Evolutionary conservation across 2,113 vertebrate species (phyloP), one percentile per base, ranked within the genome.

Genomic region (Varanus salvator): DNA sequence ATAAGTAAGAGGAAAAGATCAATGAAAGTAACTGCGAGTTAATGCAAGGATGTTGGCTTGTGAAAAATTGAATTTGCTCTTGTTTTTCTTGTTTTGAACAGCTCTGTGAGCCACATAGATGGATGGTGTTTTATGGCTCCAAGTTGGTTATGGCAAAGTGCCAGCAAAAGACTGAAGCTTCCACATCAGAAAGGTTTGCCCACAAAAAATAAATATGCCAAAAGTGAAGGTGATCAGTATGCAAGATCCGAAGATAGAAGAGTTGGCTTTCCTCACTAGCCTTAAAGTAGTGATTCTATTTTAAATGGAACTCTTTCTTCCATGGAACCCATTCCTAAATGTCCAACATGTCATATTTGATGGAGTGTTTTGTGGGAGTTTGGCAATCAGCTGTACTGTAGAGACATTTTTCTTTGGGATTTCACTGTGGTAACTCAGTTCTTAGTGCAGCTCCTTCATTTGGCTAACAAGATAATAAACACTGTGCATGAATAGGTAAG

Each of bases 1-100:
- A 94, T 92, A 97, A 96, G 95, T 93, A 95, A 92, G 87, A 21
- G 92, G 71, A 94, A 95, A 92, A 87, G 83, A 94, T 94, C 87
- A 93, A 91, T 82, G 92, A 89, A 93, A 92, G 90, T 60, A 90
- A 72, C 60, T 92, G 94, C 91, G 94, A 97, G 91, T 90, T 91
- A 94, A 93, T 90, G 93, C 52, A 89, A 23, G 87, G 60, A 64
- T 96, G 93, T 95, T 8, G 1, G 69, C 50, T 60, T n/a, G 78
- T 82, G 93, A 92, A 74, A 64, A 94, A 91, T 48, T 93, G 91
- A 96, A 95, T 93, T 94, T 85, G 92, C 3, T 89, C 86, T 94
- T 94, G 80, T 95, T 93, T 93, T 87, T 78, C 21, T 81, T 72
- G 44, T 71, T n/a, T 72, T 52, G 68, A 85, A 19, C 91, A 91